Base-by-base conservation (phyloP, 2,113 vertebrate species). In the Piliocolobus tephrosceles region DNA sequence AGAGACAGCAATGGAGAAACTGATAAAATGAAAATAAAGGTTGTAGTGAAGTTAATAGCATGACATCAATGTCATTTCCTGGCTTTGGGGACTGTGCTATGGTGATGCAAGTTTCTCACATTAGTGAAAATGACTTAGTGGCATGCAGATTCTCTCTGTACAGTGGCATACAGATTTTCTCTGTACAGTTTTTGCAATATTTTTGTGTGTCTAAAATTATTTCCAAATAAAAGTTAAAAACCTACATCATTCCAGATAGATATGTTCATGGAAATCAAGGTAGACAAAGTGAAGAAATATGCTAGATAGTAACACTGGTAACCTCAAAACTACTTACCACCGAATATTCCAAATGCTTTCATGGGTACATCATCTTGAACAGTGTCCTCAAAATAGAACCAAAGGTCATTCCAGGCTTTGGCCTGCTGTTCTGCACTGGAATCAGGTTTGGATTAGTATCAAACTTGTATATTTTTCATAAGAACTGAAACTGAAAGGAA, bases 141-240 rank as follows among this genome's bases (percentile, higher is more conserved):
- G 0, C 81, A 0, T 52, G 8, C 6, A 78, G 9, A 13, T 57
- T 70, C 9, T 38, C n/a, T 81, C 10, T 68, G 22, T 32, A 22
- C 38, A 64, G 16, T 38, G 9, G 0, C 81, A 0, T 52, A 9
- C 10, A 73, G 9, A 13, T 57, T 70, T 7, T 43, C 40, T 85
- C 10, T 68, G 17, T n/a, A 22, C 35, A 57, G 16, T 32, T 70
- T 79, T 83, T n/a, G 7, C 4, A 72, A n/a, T 20, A 70, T 55
- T 57, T 79, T 52, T 92, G 6, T 68, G 87, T 61, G 9, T 94
- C 9, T 83, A 81, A 83, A 80, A 50, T 52, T 80, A 88, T 52
- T 80, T 76, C 14, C 73, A 61, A 78, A 55, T 45, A 45, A 58
- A 64, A 88, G 50, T 93, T 38, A 61, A 50, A 18, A 23, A 72